Base-by-base conservation (phyloP, 2,888 invertebrate species). In the Zelleria hepariella region DNA sequence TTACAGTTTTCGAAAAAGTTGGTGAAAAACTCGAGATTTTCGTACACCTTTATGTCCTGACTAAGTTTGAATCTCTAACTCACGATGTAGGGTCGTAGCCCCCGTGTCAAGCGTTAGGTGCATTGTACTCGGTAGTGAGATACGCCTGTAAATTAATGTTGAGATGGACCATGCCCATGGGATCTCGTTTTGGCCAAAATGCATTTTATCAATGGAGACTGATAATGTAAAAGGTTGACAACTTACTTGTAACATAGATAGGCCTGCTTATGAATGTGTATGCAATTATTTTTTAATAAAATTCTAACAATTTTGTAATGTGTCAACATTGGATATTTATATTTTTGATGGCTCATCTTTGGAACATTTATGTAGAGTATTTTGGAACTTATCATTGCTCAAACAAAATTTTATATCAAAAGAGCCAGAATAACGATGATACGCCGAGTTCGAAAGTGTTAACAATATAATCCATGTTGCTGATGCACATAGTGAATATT, bases 191-290 rank as follows among this genome's bases (percentile, higher is more conserved):
- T 77, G 86, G 87, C 87, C 87, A 87, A 86, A 86, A 82, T 73
- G 82, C 84, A 82, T 86, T 84, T 83, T 77, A 75, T 82, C 80
- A 77, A 81, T 82, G 82, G 86, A 88, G 87, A 88, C 88, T 87
- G 87, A 87, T 87, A 81, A 78, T 74, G 74, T 86, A 86, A 80
- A 80, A 78, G 76, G 82, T 82, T 80, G 81, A 84, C 75, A 71
- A 77, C 74, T 75, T 75, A 75, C 79, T 74, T 68, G 74, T 75
- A 77, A 79, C 77, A 48, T 83, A 85, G 79, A 78, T 82, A 85
- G 84, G 86, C 80, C 84, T 82, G 85, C 82, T 85, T 83, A 80
- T 76, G 78, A 71, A 80, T 75, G 74, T 75, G 74, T 77, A 78
- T 70, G 74, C 77, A 74, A 82, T 84, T 83, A 81, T 85, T 86